These are phyloP conservation scores for Marasmarcha lunaedactyla DNA, from an alignment of 2,888 invertebrate genomes.

Conservation along the genomic window DNA sequence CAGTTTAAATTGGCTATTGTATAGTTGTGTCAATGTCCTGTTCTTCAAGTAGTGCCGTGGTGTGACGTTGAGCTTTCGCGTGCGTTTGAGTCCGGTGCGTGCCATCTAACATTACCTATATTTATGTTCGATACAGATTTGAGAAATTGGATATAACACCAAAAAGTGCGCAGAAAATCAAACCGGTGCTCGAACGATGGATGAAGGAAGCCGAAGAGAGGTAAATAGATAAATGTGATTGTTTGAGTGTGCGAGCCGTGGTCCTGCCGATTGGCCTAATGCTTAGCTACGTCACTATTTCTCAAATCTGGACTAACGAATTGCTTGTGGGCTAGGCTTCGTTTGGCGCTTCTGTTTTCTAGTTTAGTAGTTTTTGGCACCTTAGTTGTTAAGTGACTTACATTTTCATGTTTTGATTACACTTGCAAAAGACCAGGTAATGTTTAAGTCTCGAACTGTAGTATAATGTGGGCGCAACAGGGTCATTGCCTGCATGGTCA, in stretches of 20 bases:
- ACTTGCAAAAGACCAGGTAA: constrained; percentile 37
- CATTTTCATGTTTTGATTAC: background rate
- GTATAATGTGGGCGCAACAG: constrained; percentile 32
- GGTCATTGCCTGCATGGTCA: background rate
- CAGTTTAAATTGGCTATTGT: constrained; percentile 67
- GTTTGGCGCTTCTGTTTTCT: constrained; percentile 16
- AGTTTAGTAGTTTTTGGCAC: constrained; percentile 18
- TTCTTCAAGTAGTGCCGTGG: constrained; percentile 49
- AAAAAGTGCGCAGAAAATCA: constrained; percentile 99
- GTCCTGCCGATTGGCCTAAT: constrained; percentile 64
- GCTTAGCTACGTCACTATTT: constrained; percentile 61
- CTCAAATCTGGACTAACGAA: constrained; percentile 70
- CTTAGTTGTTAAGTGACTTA: background rate
- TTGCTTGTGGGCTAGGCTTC: constrained; percentile 52
- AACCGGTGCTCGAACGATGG: constrained; percentile 98
- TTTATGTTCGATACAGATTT: constrained; percentile 83
- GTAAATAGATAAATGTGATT: constrained; percentile 80
- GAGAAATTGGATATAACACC: constrained; percentile 99
- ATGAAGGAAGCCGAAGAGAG: constrained; percentile 99
- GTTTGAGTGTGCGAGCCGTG: constrained; percentile 60
- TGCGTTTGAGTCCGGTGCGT: constrained; percentile 34
- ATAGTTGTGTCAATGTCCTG: constrained; percentile 77
- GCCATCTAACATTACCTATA: constrained; percentile 55
- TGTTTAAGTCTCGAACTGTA: constrained; percentile 34
- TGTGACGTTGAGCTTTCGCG: constrained; percentile 22